Base-by-base conservation (phyloP, 2,797 vertebrate species). In the Odontamblyopus rebecca region DNA sequence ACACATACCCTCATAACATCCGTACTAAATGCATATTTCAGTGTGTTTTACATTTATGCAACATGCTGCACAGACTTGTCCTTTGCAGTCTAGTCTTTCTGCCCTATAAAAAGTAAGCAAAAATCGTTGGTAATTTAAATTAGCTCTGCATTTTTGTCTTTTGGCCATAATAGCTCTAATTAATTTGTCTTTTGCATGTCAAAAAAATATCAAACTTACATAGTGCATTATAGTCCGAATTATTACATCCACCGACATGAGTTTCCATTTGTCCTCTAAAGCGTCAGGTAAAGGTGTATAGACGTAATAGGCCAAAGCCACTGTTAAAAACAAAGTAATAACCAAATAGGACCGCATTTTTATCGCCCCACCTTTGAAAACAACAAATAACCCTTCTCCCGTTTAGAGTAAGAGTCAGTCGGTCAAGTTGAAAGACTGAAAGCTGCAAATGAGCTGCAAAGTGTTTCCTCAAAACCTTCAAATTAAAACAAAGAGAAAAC, bases 221-320 rank as follows among this genome's bases (percentile, higher is more conserved):
- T 94, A 68, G 77, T 94, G 92, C 88, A 93, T 89, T 15, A 74
- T 77, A 8, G 89, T 69, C 41, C 96, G 89, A 84, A 97, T 93
- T 6, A 76, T 81, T 8, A 95, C 95, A 80, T 95, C 95, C 83
- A 98, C 67, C 84, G 96, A 57, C 95, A 96, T 94, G 85, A 98
- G 89, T 89, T 94, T 96, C 96, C 96, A 97, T 26, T 93, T 95
- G 26, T 98, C 92, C 61, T 95, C 91, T 82, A 98, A 81, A 19
- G 82, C 85, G 64, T 90, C 83, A 56, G 97, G 96, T 75, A 98
- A 71, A 29, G 97, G 97, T 67, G 87, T 88, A 91, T 97, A 98
- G 38, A 97, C 78, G 64, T 96, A 97, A 69, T 96, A 97, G 15
- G 95, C 95, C 48, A 89, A 2, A 6, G 93, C 79, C 2, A 88